Percentiles rank a stretch among this genome's conserved stretches.
These are phyloP conservation scores for Thamnaconus septentrionalis DNA, from an alignment of 2,113 vertebrate genomes.

Conservation along the genomic window DNA sequence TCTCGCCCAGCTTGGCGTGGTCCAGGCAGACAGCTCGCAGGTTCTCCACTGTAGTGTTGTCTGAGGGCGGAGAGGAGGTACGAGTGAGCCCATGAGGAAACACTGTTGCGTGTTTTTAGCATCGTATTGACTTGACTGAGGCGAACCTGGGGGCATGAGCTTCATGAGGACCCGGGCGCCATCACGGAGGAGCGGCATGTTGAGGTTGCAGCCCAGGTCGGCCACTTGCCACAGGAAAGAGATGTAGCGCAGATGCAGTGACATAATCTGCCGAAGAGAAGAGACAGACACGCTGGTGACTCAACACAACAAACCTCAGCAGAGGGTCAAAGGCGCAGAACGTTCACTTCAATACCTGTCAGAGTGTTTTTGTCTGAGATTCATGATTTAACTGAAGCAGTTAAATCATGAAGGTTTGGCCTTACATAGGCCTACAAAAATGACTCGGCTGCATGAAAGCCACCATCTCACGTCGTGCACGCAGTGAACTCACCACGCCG, in stretches of 20 bases:
- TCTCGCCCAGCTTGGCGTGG: constrained; percentile 97
- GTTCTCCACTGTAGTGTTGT: constrained; percentile 96
- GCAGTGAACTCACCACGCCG: constrained; percentile 85
- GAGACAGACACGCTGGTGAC: background rate
- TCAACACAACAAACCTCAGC: too few species aligned
- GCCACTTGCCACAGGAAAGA: constrained; percentile 99
- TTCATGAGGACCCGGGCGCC: constrained; percentile 98
- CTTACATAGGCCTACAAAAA: too few species aligned
- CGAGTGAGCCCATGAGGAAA: background rate
- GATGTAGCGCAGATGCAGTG: constrained; percentile 95
- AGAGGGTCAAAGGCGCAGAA: too few species aligned
- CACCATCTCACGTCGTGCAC: background rate
- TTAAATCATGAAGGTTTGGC: too few species aligned
- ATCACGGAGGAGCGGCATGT: constrained; percentile 96
- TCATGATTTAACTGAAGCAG: too few species aligned
- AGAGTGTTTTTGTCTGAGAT: too few species aligned
- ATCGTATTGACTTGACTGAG: background rate
- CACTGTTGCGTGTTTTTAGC: background rate
- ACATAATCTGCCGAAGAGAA: constrained; percentile 89
- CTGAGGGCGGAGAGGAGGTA: constrained; percentile 67
- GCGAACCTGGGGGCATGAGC: constrained; percentile 92
- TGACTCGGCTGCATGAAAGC: too few species aligned
- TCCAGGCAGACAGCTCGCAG: constrained; percentile 96
- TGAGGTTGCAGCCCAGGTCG: constrained; percentile 94
- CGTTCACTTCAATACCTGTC: too few species aligned